phyloP scores from a whole-genome alignment of 2,888 invertebrate species.

The Protophormia terraenovae region DNA sequence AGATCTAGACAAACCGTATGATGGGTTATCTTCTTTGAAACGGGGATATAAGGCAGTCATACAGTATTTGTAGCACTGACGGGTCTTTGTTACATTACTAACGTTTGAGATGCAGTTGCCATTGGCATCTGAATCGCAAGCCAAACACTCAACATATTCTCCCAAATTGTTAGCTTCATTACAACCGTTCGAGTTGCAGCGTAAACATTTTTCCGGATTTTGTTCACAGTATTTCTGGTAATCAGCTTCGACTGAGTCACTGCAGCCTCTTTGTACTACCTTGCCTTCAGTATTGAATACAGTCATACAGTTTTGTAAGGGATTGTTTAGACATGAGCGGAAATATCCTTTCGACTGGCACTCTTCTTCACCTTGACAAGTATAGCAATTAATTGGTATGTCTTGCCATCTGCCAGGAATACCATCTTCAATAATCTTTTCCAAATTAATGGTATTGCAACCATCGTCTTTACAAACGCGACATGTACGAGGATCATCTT shows the following conservation, averaged over 20 bases:
- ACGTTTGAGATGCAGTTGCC: conserved; percentile 70
- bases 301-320: conserved; percentile 75
- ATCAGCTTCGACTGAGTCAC: conserved; percentile 65
- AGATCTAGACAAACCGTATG: conserved; percentile 75
- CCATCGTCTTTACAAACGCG: conserved; percentile 71
- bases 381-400: conserved; percentile 74
- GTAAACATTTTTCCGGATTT: conserved; percentile 72
- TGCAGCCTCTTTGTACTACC: conserved; percentile 76
- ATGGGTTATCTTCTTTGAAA: conserved; percentile 72
- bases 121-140: conserved; percentile 74
- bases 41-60: conserved; percentile 75
- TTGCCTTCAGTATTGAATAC: conserved; percentile 72
- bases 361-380: conserved; percentile 70
- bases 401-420: conserved; percentile 77
- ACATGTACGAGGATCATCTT: conserved; percentile 72
- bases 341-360: conserved; percentile 63
- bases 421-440: conserved; percentile 71
- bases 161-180: conserved; percentile 72
- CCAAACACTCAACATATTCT: conserved; percentile 75
- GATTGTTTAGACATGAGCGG: conserved; percentile 70
- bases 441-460: conserved; percentile 76
- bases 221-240: conserved; percentile 72
- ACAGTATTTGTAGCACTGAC: conserved; percentile 74
- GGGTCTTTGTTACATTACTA: conserved; percentile 65
- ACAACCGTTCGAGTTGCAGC: conserved; percentile 78